Percentiles rank a stretch among this genome's conserved stretches.
phyloP scores from a whole-genome alignment of 2,888 invertebrate genomes.

The Drosophila mettleri region DNA sequence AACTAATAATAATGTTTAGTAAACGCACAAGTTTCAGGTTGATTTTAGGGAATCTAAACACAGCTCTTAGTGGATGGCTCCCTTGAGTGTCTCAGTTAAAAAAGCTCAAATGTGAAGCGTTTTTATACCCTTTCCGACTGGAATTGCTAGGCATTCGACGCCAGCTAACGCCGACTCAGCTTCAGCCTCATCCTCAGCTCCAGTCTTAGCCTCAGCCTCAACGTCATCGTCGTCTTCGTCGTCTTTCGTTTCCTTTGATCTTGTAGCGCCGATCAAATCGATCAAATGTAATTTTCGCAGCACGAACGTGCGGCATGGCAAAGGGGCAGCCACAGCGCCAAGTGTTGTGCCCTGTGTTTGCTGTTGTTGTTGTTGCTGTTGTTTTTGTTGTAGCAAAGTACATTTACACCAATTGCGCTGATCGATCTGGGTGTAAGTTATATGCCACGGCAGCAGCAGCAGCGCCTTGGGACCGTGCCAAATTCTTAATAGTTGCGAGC shows the following conservation, averaged over 20 bases:
- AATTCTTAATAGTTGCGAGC: constrained; percentile 82
- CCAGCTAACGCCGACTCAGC: constrained; percentile 25
- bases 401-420: constrained; percentile 82
- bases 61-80: not conserved
- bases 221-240: constrained; percentile 41
- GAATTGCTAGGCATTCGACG: constrained; percentile 59
- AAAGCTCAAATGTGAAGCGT: constrained; percentile 11
- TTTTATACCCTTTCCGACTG: constrained; percentile 36
- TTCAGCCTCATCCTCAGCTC: constrained; percentile 25
- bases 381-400: constrained; percentile 66
- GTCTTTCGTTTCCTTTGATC: constrained; percentile 83
- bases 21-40: not conserved
- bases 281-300: constrained; percentile 84
- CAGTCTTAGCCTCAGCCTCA: not conserved
- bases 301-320: constrained; percentile 77
- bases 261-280: constrained; percentile 85
- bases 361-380: constrained; percentile 31
- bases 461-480: constrained; percentile 76
- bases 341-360: constrained; percentile 64
- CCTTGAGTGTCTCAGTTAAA: constrained; percentile 3
- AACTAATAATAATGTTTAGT: constrained; percentile 6
- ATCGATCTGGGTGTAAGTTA: constrained; percentile 81
- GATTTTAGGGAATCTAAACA: not conserved
- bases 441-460: constrained; percentile 68
- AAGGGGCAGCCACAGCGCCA: constrained; percentile 65